A percentile compares a stretch with the other conserved stretches of the same genome.
These are phyloP conservation scores for Chromis chromis DNA, from an alignment of 2,797 vertebrate genomes.

Conservation along the genomic window DNA sequence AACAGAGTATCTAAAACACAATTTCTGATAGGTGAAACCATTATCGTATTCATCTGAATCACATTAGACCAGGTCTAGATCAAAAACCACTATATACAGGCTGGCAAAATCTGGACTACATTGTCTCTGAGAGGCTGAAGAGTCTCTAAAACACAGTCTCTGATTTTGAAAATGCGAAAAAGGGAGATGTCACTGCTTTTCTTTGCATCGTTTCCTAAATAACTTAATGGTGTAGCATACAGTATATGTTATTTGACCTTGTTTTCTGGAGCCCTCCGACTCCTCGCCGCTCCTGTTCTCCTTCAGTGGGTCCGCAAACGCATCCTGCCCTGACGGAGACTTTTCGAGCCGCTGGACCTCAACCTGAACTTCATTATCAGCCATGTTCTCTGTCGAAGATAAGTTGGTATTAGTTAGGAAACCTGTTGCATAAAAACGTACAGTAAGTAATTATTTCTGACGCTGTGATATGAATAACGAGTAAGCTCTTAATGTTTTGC, in stretches of 20 bases:
- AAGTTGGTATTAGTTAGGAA: neutral
- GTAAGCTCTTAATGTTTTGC: neutral
- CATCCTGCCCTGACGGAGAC: neutral
- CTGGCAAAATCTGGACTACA: too few species aligned
- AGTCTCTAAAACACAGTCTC: too few species aligned
- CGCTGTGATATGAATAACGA: neutral
- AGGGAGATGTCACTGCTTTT: too few species aligned
- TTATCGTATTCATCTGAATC: too few species aligned
- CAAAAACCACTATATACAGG: too few species aligned
- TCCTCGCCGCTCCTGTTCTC: neutral
- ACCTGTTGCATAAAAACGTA: neutral
- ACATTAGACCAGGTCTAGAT: too few species aligned
- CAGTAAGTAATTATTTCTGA: neutral
- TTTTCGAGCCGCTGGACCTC: neutral
- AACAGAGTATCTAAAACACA: too few species aligned
- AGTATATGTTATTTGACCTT: neutral
- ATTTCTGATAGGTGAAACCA: too few species aligned
- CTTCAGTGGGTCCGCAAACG: neutral
- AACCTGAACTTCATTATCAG: conserved; percentile 13
- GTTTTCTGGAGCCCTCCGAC: neutral
- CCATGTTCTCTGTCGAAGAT: conserved; percentile 21
- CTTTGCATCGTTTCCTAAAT: too few species aligned
- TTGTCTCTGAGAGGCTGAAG: too few species aligned
- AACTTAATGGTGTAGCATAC: neutral
- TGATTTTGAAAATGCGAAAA: too few species aligned